Percentiles rank a stretch among this genome's conserved stretches.
These are phyloP conservation scores for Uria aalge DNA, from an alignment of 2,113 vertebrate genomes.

Conservation along the genomic window DNA sequence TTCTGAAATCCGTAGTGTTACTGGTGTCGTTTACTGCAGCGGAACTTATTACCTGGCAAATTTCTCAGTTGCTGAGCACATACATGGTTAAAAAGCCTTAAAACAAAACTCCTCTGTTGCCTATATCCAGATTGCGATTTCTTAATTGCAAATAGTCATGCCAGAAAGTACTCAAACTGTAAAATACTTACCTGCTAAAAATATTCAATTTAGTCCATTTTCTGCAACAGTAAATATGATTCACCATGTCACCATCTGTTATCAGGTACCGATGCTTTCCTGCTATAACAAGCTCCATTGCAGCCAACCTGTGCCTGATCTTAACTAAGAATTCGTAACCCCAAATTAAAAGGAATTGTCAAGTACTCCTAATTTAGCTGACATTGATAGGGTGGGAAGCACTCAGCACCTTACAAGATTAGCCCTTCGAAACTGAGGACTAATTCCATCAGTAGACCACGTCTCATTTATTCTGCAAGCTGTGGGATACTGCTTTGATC, in stretches of 20 bases:
- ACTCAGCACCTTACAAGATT: neutral
- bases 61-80: neutral
- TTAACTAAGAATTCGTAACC: neutral
- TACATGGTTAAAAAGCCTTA: neutral
- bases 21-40: neutral
- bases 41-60: neutral
- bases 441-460: neutral
- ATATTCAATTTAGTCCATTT: neutral
- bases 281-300: neutral
- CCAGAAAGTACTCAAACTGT: neutral
- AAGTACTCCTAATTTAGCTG: neutral
- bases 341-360: neutral
- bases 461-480: neutral
- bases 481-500: neutral
- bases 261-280: neutral
- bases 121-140: neutral
- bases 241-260: neutral
- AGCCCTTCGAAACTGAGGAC: neutral
- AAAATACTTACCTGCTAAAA: constrained; percentile 36
- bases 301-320: neutral
- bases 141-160: neutral
- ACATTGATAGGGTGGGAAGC: neutral
- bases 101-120: neutral
- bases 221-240: constrained; percentile 3
- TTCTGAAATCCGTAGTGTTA: neutral